These are phyloP conservation scores for Polylopha cassiicola DNA, from an alignment of 2,888 invertebrate species.

Conservation along the genomic window DNA sequence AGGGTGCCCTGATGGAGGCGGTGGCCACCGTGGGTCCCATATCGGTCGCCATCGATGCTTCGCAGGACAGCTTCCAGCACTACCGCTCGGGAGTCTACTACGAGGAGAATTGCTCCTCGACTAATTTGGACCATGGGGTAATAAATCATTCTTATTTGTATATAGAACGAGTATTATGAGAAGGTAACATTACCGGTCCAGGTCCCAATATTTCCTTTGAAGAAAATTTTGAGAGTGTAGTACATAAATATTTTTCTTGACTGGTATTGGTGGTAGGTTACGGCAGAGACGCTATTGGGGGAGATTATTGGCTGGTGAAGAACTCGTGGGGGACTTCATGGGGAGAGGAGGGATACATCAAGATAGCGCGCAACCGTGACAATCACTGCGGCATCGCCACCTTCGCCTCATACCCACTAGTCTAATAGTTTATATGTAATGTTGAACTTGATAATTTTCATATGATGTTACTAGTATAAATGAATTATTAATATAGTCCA, in stretches of 20 bases:
- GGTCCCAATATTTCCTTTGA: no score
- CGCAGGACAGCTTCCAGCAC: slow-evolving; percentile 89
- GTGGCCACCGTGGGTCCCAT: slow-evolving; percentile 91
- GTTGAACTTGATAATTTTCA: no score
- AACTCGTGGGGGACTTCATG: slow-evolving; percentile 90
- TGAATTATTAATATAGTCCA: no score
- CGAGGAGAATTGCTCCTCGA: slow-evolving; percentile 85
- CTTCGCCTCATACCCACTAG: slow-evolving; percentile 89
- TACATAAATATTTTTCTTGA: not conserved
- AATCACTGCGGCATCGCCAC: slow-evolving; percentile 93
- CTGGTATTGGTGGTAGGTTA: slow-evolving; percentile 87
- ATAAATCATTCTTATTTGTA: no score
- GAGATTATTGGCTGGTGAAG: slow-evolving; percentile 91
- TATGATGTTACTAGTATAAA: no score
- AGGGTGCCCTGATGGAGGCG: slow-evolving; percentile 83
- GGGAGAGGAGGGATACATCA: slow-evolving; percentile 91
- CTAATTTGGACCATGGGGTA: slow-evolving; percentile 88
- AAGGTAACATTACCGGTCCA: no score
- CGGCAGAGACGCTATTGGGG: slow-evolving; percentile 82
- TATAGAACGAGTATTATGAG: no score
- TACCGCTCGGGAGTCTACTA: slow-evolving; percentile 88
- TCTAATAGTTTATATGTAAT: no score
- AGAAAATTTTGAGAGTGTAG: no score
- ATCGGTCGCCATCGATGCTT: slow-evolving; percentile 93
- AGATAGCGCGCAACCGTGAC: slow-evolving; percentile 88